Base-by-base conservation (phyloP, 2,113 vertebrate genomes). In the Malurus cyaneus region DNA sequence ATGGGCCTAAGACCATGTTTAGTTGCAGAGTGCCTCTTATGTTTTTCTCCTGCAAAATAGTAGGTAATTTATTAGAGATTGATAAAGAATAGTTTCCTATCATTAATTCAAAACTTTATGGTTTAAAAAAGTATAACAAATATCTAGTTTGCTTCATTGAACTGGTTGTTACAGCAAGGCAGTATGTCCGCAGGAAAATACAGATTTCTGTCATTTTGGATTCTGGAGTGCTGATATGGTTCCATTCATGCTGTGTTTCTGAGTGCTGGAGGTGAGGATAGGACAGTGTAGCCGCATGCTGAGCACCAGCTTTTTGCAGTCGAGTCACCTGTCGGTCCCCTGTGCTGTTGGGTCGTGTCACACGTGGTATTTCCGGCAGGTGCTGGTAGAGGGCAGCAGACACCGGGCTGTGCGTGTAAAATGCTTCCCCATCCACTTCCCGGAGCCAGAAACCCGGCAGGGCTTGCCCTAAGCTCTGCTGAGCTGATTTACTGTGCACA, bases 301-400 rank as follows among this genome's bases (percentile, higher is more conserved):
- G 36, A 64, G 74, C 61, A 7, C 24, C 15, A 1, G 1, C 5
- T 8, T 12, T 72, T 53, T 52, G 54, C 18, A 6, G 13, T 65
- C 18, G 11, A 15, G 14, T 34, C 44, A 11, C 34, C 18, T 20
- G 28, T 34, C 9, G 25, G 14, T 24, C 41, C 5, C 49, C 26
- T 23, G 29, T 14, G 17, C 14, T 16, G 65, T 20, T 79, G 8
- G 29, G 36, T 41, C 5, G 23, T 80, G 61, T 47, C 49, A 47
- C 25, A 5, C 11, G 13, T 52, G 65, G 44, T 44, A 1, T 65
- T 77, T 64, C 53, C 8, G 10, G 25, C 10, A 19, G 46, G 3
- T 50, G 26, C 70, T 84, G 21, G 52, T 8, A 95, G 95, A 87
- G 91, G 92, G 93, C 91, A 88, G 87, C 88, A 89, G 56, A 91